These are phyloP conservation scores for Poecilia wingei DNA, from an alignment of 2,797 vertebrate species.

Conservation along the genomic window DNA sequence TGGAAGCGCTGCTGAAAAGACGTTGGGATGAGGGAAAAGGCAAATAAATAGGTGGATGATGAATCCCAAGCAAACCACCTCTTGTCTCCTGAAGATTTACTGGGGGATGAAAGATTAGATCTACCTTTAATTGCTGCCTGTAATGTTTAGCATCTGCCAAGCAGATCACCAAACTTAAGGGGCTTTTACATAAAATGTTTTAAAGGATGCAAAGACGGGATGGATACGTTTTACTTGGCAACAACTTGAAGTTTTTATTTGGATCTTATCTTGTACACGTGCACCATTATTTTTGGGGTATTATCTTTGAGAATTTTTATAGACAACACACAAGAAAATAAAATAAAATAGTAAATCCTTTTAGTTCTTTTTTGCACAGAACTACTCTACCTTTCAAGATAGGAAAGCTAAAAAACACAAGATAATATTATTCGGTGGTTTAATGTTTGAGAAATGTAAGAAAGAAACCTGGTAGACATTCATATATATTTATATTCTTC, in stretches of 20 bases:
- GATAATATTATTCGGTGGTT: not conserved
- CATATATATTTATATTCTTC: not conserved
- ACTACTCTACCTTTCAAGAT: not conserved
- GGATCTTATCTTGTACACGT: conserved; percentile 66
- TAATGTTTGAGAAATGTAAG: not conserved
- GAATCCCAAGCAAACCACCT: conserved; percentile 61
- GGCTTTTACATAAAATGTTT: conserved; percentile 66
- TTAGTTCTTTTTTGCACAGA: not conserved
- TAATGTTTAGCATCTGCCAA: conserved; percentile 77
- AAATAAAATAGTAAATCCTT: not conserved
- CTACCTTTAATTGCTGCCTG: conserved; percentile 77
- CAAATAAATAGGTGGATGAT: conserved; percentile 72
- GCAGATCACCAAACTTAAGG: conserved; percentile 70
- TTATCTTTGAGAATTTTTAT: conserved; percentile 19
- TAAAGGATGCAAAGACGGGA: conserved; percentile 55
- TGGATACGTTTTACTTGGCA: conserved; percentile 68
- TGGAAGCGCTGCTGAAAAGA: conserved; percentile 35
- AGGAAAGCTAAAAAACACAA: not conserved
- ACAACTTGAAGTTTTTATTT: conserved; percentile 69
- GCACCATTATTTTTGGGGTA: conserved; percentile 68
- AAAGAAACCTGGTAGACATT: not conserved
- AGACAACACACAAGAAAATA: not conserved
- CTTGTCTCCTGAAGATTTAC: conserved; percentile 69
- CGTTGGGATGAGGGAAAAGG: conserved; percentile 44
- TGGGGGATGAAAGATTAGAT: conserved; percentile 70